These are phyloP conservation scores for Portunus trituberculatus DNA, from an alignment of 1,140 invertebrate genomes.

Conservation along the genomic window DNA sequence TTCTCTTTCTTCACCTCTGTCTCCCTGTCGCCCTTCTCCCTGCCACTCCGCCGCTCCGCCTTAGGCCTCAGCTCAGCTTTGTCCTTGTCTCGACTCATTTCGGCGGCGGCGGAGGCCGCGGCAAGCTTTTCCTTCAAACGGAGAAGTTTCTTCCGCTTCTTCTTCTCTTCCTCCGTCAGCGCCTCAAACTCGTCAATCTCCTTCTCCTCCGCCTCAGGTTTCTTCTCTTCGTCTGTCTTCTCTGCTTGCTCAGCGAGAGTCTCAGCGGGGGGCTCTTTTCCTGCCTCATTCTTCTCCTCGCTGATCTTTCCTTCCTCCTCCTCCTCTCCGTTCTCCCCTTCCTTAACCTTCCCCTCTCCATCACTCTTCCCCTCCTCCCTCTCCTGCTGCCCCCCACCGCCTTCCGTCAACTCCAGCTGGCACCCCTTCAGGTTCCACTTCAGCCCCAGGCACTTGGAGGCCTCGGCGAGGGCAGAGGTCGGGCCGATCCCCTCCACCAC, in stretches of 20 bases:
- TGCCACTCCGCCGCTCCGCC: neutral
- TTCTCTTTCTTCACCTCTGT: slow-evolving; percentile 20
- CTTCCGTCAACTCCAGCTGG: slow-evolving; percentile 41
- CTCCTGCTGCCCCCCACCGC: slow-evolving; percentile 46
- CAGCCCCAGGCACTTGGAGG: slow-evolving; percentile 74
- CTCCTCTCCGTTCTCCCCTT: neutral
- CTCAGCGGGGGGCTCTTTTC: neutral
- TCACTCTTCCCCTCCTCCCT: slow-evolving; percentile 45
- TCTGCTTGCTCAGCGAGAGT: neutral
- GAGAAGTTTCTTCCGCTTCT: slow-evolving; percentile 39
- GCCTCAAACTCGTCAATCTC: neutral
- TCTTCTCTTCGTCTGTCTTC: slow-evolving; percentile 27
- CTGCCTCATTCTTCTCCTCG: slow-evolving; percentile 39
- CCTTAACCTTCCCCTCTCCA: neutral
- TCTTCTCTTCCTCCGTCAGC: slow-evolving; percentile 43
- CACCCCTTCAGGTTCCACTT: slow-evolving; percentile 76
- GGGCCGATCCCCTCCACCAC: slow-evolving; percentile 72
- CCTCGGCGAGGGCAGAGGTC: slow-evolving; percentile 68
- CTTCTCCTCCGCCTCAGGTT: slow-evolving; percentile 53
- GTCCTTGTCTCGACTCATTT: slow-evolving; percentile 26
- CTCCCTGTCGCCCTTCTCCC: slow-evolving; percentile 59
- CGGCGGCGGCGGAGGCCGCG: slow-evolving; percentile 32
- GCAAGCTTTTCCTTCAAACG: slow-evolving; percentile 59
- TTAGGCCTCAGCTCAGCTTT: neutral
- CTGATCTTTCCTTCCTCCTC: slow-evolving; percentile 36